phyloP scores from a whole-genome alignment of 2,113 vertebrate species.

The Athene noctua region DNA sequence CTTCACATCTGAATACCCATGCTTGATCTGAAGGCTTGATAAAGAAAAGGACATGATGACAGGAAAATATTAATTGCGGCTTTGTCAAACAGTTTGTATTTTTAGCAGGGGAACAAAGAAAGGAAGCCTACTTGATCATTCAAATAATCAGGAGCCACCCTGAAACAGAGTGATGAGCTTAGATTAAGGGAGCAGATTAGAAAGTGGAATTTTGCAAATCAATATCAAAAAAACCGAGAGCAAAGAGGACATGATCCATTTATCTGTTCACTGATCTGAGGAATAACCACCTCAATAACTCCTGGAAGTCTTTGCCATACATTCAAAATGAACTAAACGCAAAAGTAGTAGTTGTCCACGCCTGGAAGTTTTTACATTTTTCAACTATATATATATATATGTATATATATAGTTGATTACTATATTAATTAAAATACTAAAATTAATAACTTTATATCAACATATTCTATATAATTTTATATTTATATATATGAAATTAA shows the following conservation, averaged over 20 bases:
- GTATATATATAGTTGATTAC: background rate
- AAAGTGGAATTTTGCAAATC: background rate
- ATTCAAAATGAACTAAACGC: background rate
- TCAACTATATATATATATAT: too few relatives aligned
- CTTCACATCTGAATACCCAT: background rate
- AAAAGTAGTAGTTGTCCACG: background rate
- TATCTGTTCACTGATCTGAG: background rate
- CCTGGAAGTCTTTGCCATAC: background rate
- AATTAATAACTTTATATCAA: background rate
- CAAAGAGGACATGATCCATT: background rate
- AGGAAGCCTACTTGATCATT: constrained; percentile 24
- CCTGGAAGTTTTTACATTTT: background rate
- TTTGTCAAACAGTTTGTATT: background rate
- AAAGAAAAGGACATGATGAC: background rate
- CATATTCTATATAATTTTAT: background rate
- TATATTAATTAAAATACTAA: background rate
- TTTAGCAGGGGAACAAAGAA: background rate
- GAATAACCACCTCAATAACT: background rate
- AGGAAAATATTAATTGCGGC: constrained; percentile 9
- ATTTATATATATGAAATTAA: background rate
- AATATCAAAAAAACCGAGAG: background rate
- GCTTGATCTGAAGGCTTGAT: background rate
- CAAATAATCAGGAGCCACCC: background rate
- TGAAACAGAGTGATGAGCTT: background rate
- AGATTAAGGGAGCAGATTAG: background rate